phyloP scores from a whole-genome alignment of 2,113 vertebrate genomes.

The Phrynocephalus versicolor region DNA sequence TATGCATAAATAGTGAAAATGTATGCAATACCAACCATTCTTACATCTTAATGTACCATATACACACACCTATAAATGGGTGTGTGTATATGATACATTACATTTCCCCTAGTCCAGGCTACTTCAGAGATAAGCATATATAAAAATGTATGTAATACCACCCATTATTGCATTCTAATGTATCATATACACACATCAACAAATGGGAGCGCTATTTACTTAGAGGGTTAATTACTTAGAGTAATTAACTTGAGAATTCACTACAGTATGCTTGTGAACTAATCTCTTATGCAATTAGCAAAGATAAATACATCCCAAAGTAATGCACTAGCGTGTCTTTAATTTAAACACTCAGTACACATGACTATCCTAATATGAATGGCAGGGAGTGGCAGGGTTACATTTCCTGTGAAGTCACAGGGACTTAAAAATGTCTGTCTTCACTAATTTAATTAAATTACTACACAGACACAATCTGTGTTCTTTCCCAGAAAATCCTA shows the following conservation, averaged over 20 bases:
- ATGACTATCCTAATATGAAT: not conserved
- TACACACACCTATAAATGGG: too few relatives aligned
- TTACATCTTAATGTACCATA: not conserved
- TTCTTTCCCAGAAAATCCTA: not conserved
- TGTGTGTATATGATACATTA: too few relatives aligned
- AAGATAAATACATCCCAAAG: not conserved
- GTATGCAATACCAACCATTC: not conserved
- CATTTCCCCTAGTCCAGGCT: too few relatives aligned
- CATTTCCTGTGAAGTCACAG: not conserved
- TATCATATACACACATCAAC: constrained; percentile 28
- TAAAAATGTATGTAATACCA: not conserved
- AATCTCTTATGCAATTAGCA: not conserved
- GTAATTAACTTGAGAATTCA: not conserved
- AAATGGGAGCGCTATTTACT: constrained; percentile 18
- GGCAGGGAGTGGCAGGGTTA: not conserved
- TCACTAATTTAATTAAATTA: not conserved
- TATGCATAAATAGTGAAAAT: not conserved
- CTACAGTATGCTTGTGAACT: not conserved
- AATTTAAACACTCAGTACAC: not conserved
- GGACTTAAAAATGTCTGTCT: not conserved
- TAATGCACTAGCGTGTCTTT: not conserved
- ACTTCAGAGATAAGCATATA: not conserved
- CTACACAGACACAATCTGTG: not conserved
- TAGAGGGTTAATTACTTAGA: too few relatives aligned
- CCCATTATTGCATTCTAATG: not conserved